Evolutionary conservation across 2,797 vertebrate genomes (phyloP), one percentile per base, ranked within the genome.

Genomic region (Macrochelys suwanniensis): DNA sequence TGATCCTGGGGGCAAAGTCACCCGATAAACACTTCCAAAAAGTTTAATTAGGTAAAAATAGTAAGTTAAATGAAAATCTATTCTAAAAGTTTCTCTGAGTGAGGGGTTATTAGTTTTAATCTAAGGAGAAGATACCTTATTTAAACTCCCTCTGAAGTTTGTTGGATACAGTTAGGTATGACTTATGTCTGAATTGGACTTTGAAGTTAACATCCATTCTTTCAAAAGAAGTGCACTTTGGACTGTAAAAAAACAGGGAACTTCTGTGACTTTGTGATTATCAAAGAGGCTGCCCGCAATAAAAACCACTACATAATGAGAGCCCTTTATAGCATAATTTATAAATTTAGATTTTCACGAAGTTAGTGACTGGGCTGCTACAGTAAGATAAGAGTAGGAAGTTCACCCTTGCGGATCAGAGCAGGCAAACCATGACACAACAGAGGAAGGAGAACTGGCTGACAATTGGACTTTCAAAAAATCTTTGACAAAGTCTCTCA

Each of bases 221-320:
- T 84, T 80, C 79, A 54, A 80, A 79, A 85, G 80, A 90, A 11
- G 11, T 90, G 78, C 33, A 96, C 84, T 53, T 57, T 50, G 26
- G 85, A 88, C 87, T 92, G 57, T 31, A 92, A 87, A 76, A 94
- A 76, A 94, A 92, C 17, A 0, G 7, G 28, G 89, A 65, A 71
- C 92, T 95, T 94, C 96, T 97, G 96, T 76, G 89, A 89, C 89
- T 95, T 92, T 77, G 2, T 68, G 96, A 96, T 97, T 97, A 96
- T 84, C 93, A 88, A 79, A 91, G 80, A 90, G 76, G 89, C 90
- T 96, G 93, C 90, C 97, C 97, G 90, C 95, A 97, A 85, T 85
- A 82, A 94, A 87, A 91, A 94, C 0, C 53, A 74, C 78, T 88
- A 86, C 89, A 94, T 94, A 97, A 33, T 90, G 95, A 93, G 82